Percentiles rank a stretch among this genome's conserved stretches.
These are phyloP conservation scores for Sanderia malayensis DNA, from an alignment of 30 jellyfish, hydroid and myxozoan species.

Conservation along the genomic window DNA sequence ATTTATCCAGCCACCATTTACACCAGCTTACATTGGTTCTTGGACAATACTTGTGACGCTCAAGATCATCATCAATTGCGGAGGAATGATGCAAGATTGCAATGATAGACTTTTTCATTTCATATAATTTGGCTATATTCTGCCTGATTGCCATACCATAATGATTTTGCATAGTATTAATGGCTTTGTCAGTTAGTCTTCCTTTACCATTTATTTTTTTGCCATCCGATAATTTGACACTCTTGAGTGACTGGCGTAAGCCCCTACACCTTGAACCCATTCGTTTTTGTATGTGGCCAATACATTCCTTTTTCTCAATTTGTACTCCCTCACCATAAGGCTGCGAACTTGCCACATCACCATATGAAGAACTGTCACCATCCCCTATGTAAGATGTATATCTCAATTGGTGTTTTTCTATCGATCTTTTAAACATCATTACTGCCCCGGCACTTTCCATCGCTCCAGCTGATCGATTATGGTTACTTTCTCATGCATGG, in stretches of 20 bases:
- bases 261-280: constrained; percentile 16
- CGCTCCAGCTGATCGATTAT: constrained; percentile 27
- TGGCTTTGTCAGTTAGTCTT: constrained; percentile 17
- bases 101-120: constrained; percentile 16
- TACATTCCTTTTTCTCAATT: constrained; percentile 5
- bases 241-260: not conserved
- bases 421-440: constrained; percentile 9
- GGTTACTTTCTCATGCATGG: constrained; percentile 28
- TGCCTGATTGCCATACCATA: constrained; percentile 39
- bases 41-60: constrained; percentile 29
- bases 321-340: constrained; percentile 9
- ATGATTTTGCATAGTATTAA: constrained; percentile 17
- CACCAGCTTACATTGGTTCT: constrained; percentile 20
- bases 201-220: constrained; percentile 18
- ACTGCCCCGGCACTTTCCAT: constrained; percentile 50
- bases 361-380: constrained; percentile 29
- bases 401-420: constrained; percentile 2
- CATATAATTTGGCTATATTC: not conserved
- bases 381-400: constrained; percentile 17
- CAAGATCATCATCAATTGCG: constrained; percentile 15
- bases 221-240: constrained; percentile 22
- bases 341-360: not conserved
- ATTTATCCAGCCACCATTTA: constrained; percentile 21
- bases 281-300: constrained; percentile 27
- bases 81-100: constrained; percentile 20